Base-by-base conservation (phyloP, 2,797 vertebrate genomes). In the Spheniscus humboldti region DNA sequence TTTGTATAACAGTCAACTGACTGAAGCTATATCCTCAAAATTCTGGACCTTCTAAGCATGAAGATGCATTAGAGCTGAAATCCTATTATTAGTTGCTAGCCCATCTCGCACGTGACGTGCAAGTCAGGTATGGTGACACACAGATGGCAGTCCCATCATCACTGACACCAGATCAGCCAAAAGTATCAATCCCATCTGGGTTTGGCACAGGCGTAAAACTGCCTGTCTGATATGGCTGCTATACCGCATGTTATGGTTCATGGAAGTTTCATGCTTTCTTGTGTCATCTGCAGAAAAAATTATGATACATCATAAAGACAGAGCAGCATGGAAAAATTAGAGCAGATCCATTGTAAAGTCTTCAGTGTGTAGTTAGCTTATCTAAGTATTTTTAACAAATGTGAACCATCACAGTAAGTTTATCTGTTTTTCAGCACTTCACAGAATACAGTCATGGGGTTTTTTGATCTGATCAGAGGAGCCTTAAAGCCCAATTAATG, bases 401-500 rank as follows among this genome's bases (percentile, higher is more conserved):
- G 0, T n/a, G 14, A 88, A 25, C 18, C n/a, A 53, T 18, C 31
- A 18, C 20, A 84, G n/a, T n/a, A 72, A 84, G 6, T 8, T 72
- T 41, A 64, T 18, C 11, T 23, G 3, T 47, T 94, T 90, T 78
- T 68, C n/a, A 81, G 3, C 23, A 30, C 60, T 80, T 74, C 6
- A 20, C 35, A 63, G 63, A 23, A 71, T n/a, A 52, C 0, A 71
- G 15, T 47, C 13, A 30, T 7, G 10, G 7, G 0, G 0, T 11
- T 4, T 18, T 78, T 83, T 68, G 2, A 45, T 28, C 9, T n/a
- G 8, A 52, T n/a, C 35, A 83, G 71, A 66, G 50, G 2, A 69
- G 19, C 2, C 47, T 64, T 57, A 86, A 83, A 75, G n/a, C 13
- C 22, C 18, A 47, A 9, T 55, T 60, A 64, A 74, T 20, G 10